phyloP scores from a whole-genome alignment of 2,113 vertebrate species.

The Gila orcuttii region DNA sequence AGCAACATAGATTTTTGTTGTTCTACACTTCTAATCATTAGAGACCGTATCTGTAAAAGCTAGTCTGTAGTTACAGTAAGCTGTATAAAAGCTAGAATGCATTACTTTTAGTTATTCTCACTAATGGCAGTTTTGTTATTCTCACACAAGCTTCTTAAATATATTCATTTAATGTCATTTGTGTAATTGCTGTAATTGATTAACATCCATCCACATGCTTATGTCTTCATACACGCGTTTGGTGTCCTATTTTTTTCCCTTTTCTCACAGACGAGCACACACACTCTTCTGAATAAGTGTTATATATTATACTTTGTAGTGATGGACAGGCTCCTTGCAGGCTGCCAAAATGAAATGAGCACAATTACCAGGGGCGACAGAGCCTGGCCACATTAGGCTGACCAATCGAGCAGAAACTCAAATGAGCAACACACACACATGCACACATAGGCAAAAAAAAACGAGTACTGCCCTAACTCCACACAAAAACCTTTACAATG shows the following conservation, averaged over 20 bases:
- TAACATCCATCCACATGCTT: not conserved
- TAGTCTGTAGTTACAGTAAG: not conserved
- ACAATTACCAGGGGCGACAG: slow-evolving; percentile 52
- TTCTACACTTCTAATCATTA: not conserved
- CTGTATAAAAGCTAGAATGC: not conserved
- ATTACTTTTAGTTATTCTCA: not conserved
- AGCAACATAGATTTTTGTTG: not conserved
- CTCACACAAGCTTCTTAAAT: not conserved
- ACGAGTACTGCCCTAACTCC: slow-evolving; percentile 4
- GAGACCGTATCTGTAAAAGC: not conserved
- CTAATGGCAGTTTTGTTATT: not conserved
- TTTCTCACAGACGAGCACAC: slow-evolving; percentile 6
- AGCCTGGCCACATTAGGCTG: slow-evolving; percentile 58
- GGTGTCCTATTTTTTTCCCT: not conserved
- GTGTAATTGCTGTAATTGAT: not conserved
- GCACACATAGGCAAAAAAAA: slow-evolving; percentile 23
- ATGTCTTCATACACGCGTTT: not conserved
- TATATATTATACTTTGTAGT: slow-evolving; percentile 49
- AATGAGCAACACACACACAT: slow-evolving; percentile 47
- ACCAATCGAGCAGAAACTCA: slow-evolving; percentile 56
- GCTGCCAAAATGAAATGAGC: slow-evolving; percentile 60
- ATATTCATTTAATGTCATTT: not conserved
- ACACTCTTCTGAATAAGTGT: slow-evolving; percentile 18
- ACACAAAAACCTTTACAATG: slow-evolving; percentile 26
- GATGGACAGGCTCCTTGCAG: slow-evolving; percentile 53